These are phyloP conservation scores for Formicarius rufipectus DNA, from an alignment of 2,113 vertebrate species.

Conservation along the genomic window DNA sequence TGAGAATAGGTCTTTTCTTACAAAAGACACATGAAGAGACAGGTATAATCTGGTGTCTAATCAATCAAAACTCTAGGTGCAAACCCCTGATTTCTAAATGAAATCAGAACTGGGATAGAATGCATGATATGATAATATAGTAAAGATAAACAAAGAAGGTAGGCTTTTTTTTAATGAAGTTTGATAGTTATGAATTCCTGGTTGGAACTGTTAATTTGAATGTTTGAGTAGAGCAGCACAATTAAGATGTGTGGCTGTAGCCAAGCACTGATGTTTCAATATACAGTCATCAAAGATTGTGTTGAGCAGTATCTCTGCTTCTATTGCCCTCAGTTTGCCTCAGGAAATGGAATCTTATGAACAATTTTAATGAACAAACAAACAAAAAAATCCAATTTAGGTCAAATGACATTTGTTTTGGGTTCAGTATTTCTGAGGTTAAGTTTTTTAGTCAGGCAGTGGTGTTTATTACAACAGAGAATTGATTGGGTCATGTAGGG, in stretches of 20 bases:
- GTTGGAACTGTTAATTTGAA: not conserved
- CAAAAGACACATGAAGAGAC: not conserved
- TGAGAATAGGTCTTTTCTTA: not conserved
- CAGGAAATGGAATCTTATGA: constrained; percentile 52
- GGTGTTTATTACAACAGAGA: constrained; percentile 62
- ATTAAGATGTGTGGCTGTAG: not conserved
- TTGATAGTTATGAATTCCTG: not conserved
- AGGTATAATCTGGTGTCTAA: not conserved
- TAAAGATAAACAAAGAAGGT: not conserved
- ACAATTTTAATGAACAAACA: constrained; percentile 68
- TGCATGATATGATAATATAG: not conserved
- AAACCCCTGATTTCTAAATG: not conserved
- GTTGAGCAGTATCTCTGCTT: not conserved
- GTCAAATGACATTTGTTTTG: constrained; percentile 72
- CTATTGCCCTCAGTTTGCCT: constrained; percentile 5
- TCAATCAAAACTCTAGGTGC: not conserved
- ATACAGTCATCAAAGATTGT: not conserved
- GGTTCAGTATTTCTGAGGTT: constrained; percentile 62
- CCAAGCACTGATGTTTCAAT: not conserved
- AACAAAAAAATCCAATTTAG: constrained; percentile 63
- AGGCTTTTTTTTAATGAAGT: not conserved
- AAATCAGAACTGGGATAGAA: not conserved
- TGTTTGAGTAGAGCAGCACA: not conserved
- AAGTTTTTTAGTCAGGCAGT: constrained; percentile 61
- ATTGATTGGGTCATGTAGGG: constrained; percentile 73